Evolutionary conservation across 1,140 invertebrate species (phyloP).

Genomic region (Rhynchophorus ferrugineus): DNA sequence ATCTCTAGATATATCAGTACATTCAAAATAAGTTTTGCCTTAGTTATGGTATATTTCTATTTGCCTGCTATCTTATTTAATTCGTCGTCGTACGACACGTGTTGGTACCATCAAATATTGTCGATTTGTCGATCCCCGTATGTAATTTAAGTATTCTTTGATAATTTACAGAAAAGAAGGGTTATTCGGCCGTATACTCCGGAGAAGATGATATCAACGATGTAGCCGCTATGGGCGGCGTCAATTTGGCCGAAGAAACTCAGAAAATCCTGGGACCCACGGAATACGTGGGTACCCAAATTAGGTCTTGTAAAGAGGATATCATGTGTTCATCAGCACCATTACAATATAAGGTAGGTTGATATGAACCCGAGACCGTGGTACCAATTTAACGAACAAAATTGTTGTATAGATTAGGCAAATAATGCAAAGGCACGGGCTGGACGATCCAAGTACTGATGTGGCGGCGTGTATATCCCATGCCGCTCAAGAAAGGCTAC

Average conservation of each 20-base stretch:
- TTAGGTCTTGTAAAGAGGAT: conserved; percentile 93
- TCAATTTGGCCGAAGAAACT: conserved; percentile 95
- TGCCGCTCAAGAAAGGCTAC: conserved; percentile 89
- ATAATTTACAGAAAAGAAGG: conserved; percentile 52
- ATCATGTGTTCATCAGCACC: conserved; percentile 73
- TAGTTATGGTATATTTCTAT: too few relatives aligned
- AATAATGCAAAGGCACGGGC: conserved; percentile 63
- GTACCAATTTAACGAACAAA: not conserved
- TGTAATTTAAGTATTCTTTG: too few relatives aligned
- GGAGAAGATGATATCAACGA: conserved; percentile 95
- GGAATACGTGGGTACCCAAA: conserved; percentile 92
- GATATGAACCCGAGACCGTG: not conserved
- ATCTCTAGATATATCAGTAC: too few relatives aligned
- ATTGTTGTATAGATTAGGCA: conserved; percentile 52
- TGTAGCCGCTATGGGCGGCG: conserved; percentile 97
- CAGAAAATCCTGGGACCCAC: conserved; percentile 89
- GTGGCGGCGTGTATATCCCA: conserved; percentile 89
- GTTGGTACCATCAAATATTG: too few relatives aligned
- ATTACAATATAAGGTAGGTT: conserved; percentile 44
- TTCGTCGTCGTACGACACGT: too few relatives aligned
- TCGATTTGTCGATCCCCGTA: too few relatives aligned
- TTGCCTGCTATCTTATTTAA: too few relatives aligned
- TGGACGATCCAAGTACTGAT: conserved; percentile 82
- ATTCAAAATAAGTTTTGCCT: too few relatives aligned
- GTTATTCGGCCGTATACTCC: conserved; percentile 47